Conservation (phyloP, 1,140 invertebrate genomes). For the Drosophila bocki region DNA sequence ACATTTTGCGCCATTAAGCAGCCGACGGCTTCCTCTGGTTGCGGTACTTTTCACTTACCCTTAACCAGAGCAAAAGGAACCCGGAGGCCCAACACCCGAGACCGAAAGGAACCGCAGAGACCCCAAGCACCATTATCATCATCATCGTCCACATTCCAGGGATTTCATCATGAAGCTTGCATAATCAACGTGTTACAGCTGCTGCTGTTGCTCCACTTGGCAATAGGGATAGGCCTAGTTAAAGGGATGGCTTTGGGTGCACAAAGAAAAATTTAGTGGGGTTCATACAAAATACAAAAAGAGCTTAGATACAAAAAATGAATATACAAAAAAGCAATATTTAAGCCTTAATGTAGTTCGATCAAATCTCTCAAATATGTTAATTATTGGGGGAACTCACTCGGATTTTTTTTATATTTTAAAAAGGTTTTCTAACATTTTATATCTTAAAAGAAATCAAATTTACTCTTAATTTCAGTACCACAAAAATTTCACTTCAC, state of each 20-base stretch:
- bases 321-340: no score
- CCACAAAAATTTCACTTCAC: no score
- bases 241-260: conserved; percentile 46
- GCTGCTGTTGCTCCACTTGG: conserved; percentile 60
- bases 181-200: conserved; percentile 74
- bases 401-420: no score
- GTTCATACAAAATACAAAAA: not conserved
- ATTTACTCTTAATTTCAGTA: no score
- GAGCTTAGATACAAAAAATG: not conserved
- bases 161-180: conserved; percentile 60
- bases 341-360: no score
- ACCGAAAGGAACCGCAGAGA: conserved; percentile 51
- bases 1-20: conserved; percentile 82
- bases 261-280: not conserved
- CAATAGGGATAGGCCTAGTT: conserved; percentile 65
- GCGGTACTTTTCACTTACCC: conserved; percentile 81
- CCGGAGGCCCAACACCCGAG: not conserved
- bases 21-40: conserved; percentile 59
- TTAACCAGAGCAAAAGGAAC: conserved; percentile 55
- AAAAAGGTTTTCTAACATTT: no score
- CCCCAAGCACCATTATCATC: conserved; percentile 57
- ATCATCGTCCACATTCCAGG: conserved; percentile 60
- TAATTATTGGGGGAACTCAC: no score
- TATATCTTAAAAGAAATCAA: no score
- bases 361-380: not conserved